A percentile compares a stretch with the other conserved stretches of the same genome.
phyloP scores from a whole-genome alignment of 2,888 invertebrate genomes.

The Lomographa bimaculata region DNA sequence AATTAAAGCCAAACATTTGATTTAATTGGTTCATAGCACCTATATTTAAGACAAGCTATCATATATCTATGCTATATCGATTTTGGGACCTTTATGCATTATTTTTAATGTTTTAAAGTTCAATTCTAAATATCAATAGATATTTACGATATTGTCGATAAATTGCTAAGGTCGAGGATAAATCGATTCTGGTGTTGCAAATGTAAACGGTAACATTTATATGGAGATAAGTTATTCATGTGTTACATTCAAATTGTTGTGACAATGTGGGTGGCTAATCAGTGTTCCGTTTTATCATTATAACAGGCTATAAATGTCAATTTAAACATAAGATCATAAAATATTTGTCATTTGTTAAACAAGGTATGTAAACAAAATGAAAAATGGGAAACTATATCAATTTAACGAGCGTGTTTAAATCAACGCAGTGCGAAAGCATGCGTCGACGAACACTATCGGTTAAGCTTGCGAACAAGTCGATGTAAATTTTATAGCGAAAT shows the following conservation, averaged over 20 bases:
- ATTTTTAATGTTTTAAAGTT: too few relatives aligned
- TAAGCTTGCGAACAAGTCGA: slow-evolving; percentile 22
- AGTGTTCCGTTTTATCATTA: slow-evolving; percentile 5
- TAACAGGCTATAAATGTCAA: slow-evolving; percentile 8
- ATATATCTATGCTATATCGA: slow-evolving; percentile 3
- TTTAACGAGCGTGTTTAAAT: slow-evolving; percentile 31
- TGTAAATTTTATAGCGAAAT: slow-evolving; percentile 10
- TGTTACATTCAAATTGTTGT: slow-evolving; percentile 7
- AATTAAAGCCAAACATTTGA: too few relatives aligned
- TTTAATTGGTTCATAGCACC: too few relatives aligned
- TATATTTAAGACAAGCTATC: too few relatives aligned
- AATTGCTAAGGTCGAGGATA: slow-evolving; percentile 5
- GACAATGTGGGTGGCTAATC: slow-evolving; percentile 6
- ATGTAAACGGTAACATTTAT: slow-evolving; percentile 2
- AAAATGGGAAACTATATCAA: slow-evolving; percentile 19
- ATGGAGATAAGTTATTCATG: neutral
- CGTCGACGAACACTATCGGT: slow-evolving; percentile 21
- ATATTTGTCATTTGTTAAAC: too few relatives aligned
- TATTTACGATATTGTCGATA: slow-evolving; percentile 6
- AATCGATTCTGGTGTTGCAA: neutral
- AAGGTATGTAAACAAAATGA: slow-evolving; percentile 2
- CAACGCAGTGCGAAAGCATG: slow-evolving; percentile 19
- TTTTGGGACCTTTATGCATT: slow-evolving; percentile 1
- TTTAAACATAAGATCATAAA: slow-evolving; percentile 1
- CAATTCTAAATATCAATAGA: slow-evolving; percentile 9